Base-by-base conservation (phyloP, 2,888 invertebrate genomes). In the Drosophila mercatorum region DNA sequence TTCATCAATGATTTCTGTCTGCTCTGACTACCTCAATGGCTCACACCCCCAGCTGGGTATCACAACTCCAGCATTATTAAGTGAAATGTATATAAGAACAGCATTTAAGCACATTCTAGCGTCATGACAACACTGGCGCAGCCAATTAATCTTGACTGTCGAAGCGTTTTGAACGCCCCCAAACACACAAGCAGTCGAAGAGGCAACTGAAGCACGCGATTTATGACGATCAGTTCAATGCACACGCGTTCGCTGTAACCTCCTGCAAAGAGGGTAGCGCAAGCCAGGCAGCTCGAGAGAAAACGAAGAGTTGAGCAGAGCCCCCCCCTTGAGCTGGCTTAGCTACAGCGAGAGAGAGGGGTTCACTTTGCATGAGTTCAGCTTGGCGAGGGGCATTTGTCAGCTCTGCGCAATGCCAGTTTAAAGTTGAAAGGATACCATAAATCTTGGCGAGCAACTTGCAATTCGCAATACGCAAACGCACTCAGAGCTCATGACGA, bases 381-480 rank as follows among this genome's bases (percentile, higher is more conserved):
- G 72, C 75, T 72, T 77, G 49, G 69, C 56, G 38, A 62, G 72
- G 76, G 80, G 75, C 60, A 70, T 56, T 46, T 52, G 56, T 17
- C 67, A 55, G 31, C 68, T 41, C 34, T 26, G 44, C 43, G 69
- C 70, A 62, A 72, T 67, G 69, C 67, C 80, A 83, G 90, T 89
- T 88, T 77, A 86, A 83, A 90, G 90, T 90, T 90, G 90, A 90
- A 91, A 90, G 91, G 91, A 90, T 88, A 89, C 78, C 74, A 90
- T 90, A 90, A 90, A 90, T 90, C 90, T 90, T 83, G 31, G 28
- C 57, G 74, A 70, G 66, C 81, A 71, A 79, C 73, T 80, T 46
- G 34, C 52, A 59, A 26, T 38, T 53, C 52, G 1, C 26, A 53
- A 22, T 59, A 47, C 43, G 75, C 66, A 63, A 26, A 44, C 56